Evolutionary conservation across 37 sponge, comb jelly and placozoan genomes (phyloP).

Genomic region (Tethya wilhelma): DNA sequence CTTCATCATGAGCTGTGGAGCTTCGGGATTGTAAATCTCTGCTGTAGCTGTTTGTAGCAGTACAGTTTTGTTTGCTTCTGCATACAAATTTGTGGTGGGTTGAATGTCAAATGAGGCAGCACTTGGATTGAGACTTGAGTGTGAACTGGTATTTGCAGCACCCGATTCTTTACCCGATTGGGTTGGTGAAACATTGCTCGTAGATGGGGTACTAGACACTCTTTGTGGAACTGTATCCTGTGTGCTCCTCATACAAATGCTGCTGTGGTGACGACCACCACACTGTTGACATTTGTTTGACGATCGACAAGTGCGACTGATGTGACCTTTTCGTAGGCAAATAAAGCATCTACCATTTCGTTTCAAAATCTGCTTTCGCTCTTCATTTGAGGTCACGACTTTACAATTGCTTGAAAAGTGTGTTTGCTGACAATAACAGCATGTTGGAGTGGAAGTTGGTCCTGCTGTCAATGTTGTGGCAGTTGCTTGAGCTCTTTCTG

Average conservation of each 20-base stretch:
- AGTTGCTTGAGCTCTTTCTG: too few relatives aligned
- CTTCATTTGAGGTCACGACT: background rate
- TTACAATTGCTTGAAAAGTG: constrained; percentile 23
- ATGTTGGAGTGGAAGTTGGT: too few relatives aligned
- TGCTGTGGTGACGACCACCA: constrained; percentile 36
- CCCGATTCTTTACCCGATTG: background rate
- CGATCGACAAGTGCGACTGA: constrained; percentile 30
- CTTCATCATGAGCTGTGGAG: background rate
- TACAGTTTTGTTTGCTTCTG: background rate
- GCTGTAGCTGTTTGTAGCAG: constrained; percentile 27
- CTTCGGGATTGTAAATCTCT: background rate
- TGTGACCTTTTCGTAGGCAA: constrained; percentile 41
- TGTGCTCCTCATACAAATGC: constrained; percentile 24
- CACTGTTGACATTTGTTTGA: constrained; percentile 21
- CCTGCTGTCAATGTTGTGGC: too few relatives aligned
- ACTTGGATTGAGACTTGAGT: background rate
- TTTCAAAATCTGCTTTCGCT: constrained; percentile 34
- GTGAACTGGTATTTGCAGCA: background rate
- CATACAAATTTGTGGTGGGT: background rate
- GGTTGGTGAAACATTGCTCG: background rate
- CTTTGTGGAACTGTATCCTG: background rate
- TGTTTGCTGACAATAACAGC: constrained; percentile 45
- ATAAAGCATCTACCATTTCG: constrained; percentile 41
- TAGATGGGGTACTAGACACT: background rate
- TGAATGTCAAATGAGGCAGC: constrained; percentile 11